These are phyloP conservation scores for Ditula angustiorana DNA, from an alignment of 2,888 invertebrate genomes.

Conservation along the genomic window DNA sequence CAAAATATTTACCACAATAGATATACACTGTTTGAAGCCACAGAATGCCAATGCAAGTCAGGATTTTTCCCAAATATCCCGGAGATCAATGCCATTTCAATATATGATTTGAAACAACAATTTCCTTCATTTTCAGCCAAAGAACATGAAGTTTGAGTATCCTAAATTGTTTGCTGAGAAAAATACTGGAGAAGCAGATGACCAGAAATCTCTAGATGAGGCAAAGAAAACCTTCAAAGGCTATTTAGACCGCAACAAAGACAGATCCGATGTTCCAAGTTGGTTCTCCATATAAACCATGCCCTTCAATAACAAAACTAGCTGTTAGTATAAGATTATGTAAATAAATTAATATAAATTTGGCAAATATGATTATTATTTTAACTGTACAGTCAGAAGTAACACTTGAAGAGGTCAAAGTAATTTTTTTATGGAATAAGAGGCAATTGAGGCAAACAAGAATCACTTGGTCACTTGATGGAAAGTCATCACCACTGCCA, in stretches of 20 bases:
- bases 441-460: no score
- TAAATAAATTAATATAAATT: constrained; percentile 33
- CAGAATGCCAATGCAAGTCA: no score
- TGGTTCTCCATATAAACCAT: constrained; percentile 89
- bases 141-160: constrained; percentile 89
- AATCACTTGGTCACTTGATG: no score
- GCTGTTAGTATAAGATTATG: constrained; percentile 19
- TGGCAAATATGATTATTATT: constrained; percentile 22
- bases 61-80: no score
- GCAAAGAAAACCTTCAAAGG: constrained; percentile 86
- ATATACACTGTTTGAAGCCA: no score
- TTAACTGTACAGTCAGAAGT: no score
- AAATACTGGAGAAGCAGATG: constrained; percentile 85
- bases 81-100: no score
- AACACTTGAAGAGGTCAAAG: background rate
- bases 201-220: constrained; percentile 86
- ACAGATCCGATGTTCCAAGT: constrained; percentile 89
- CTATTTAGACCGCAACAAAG: constrained; percentile 87
- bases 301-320: constrained; percentile 16
- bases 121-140: constrained; percentile 85
- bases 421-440: no score
- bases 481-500: no score
- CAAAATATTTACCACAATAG: no score
- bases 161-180: constrained; percentile 89
- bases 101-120: no score